A percentile compares a stretch with the other conserved stretches of the same genome.
phyloP scores from a whole-genome alignment of 2,113 vertebrate species.

The Brachyhypopomus occidentalis region DNA sequence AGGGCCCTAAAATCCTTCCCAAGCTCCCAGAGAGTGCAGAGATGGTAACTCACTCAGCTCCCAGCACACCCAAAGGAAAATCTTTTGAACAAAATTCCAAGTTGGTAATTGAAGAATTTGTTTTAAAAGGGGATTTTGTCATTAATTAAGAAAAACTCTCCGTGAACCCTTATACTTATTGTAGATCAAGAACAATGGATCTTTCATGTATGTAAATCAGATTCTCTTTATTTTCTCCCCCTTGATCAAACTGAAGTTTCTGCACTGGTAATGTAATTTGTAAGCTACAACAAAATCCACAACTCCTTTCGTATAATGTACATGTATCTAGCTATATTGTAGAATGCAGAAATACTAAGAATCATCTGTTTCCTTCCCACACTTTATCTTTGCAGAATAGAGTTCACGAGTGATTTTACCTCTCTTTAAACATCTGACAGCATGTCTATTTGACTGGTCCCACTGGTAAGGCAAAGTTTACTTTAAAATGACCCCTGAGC shows the following conservation, averaged over 20 bases:
- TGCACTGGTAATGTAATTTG: too few relatives aligned
- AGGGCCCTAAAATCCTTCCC: slow-evolving; percentile 36
- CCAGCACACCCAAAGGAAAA: not conserved
- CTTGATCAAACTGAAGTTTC: too few relatives aligned
- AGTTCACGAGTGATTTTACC: slow-evolving; percentile 69
- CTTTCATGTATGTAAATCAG: too few relatives aligned
- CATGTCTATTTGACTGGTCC: slow-evolving; percentile 49
- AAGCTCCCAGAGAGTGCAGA: not conserved
- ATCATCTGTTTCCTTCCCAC: slow-evolving; percentile 42
- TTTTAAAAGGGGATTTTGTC: too few relatives aligned
- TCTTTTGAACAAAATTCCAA: not conserved
- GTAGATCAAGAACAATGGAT: too few relatives aligned
- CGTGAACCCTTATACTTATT: too few relatives aligned
- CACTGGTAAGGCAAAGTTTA: slow-evolving; percentile 60
- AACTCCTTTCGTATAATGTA: not conserved
- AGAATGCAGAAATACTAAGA: not conserved
- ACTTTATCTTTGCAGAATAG: slow-evolving; percentile 70
- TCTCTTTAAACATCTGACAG: slow-evolving; percentile 61
- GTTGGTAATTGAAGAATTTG: too few relatives aligned
- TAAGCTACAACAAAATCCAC: too few relatives aligned
- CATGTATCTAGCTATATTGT: not conserved
- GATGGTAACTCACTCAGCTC: not conserved
- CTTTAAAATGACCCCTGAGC: slow-evolving; percentile 16
- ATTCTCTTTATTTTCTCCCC: too few relatives aligned
- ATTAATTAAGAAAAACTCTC: too few relatives aligned